Base-by-base conservation (phyloP, 2,113 vertebrate species). In the Bothrops jararaca region DNA sequence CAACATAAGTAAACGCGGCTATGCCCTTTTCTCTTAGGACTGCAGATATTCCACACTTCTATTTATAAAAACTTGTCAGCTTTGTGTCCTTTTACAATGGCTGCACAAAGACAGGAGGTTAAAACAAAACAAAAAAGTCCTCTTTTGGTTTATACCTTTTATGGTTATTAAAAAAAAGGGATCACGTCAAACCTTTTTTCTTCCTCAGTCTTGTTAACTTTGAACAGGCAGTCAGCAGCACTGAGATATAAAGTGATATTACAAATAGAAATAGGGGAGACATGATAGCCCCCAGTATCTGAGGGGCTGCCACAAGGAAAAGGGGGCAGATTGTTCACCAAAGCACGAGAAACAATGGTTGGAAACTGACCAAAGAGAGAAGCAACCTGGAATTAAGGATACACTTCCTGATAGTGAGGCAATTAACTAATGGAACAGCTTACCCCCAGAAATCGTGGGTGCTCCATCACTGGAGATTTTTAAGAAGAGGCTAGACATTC, bases 81-180 rank as follows among this genome's bases (percentile, higher is more conserved):
- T 92, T 86, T 45, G 0, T 64, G 15, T 54, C 1, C 26, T 86
- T 88, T 74, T 3, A 5, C 18, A 52, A 0, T 4, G 22, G 42
- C 92, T 91, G 12, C 6, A 26, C 26, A 92, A 91, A 90, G 53
- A 0, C 5, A 48, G 22, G 54, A n/a, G 0, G 0, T 92, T 92
- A n/a, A 90, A 91, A 23, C 91, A 45, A 89, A 80, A 80, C 74
- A 80, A 80, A 80, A 89, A 90, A 86, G 58, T 23, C n/a, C 91
- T 69, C 57, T 34, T 95, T 90, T 85, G 26, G 56, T 95, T 96
- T 95, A 92, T 94, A 92, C 93, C 94, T 96, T 95, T 95, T 96
- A 96, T 69, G 93, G 94, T 88, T 69, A 90, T 86, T 94, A 94
- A 3, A 86, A 57, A 50, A 93, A 93, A 56, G 85, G 39, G 91